Evolutionary conservation across 53 echinoderm and acorn worm species (phyloP).

Genomic region (Stichopus horrens): DNA sequence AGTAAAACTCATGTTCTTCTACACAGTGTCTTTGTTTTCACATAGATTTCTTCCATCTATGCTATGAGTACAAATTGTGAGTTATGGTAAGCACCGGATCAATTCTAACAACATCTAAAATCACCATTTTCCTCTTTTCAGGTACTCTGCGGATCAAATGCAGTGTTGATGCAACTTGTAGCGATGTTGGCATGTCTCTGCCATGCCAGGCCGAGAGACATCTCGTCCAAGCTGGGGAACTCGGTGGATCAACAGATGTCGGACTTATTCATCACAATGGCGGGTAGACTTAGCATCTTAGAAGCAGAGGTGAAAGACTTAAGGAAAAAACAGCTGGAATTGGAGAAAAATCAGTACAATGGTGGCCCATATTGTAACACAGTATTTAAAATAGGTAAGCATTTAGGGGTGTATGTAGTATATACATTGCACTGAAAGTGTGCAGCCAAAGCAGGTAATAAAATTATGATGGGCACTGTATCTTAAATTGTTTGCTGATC

Average conservation of each 20-base stretch:
- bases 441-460: no score
- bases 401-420: not conserved
- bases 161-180: slow-evolving; percentile 12
- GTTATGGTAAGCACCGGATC: no score
- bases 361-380: slow-evolving; percentile 16
- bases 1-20: no score
- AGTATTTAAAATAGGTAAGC: slow-evolving; percentile 8
- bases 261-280: slow-evolving; percentile 37
- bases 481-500: no score
- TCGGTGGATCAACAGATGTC: slow-evolving; percentile 30
- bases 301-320: slow-evolving; percentile 33
- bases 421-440: no score
- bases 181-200: not conserved
- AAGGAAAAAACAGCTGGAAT: slow-evolving; percentile 31
- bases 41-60: no score
- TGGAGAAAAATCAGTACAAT: slow-evolving; percentile 39
- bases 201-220: slow-evolving; percentile 31
- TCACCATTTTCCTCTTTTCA: not conserved
- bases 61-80: no score
- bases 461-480: no score
- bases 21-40: no score
- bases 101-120: no score
- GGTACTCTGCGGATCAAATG: slow-evolving; percentile 8
- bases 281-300: slow-evolving; percentile 29
- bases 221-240: slow-evolving; percentile 10